Evolutionary conservation across 2,888 invertebrate genomes (phyloP).

Genomic region (Drosophila eohydei): DNA sequence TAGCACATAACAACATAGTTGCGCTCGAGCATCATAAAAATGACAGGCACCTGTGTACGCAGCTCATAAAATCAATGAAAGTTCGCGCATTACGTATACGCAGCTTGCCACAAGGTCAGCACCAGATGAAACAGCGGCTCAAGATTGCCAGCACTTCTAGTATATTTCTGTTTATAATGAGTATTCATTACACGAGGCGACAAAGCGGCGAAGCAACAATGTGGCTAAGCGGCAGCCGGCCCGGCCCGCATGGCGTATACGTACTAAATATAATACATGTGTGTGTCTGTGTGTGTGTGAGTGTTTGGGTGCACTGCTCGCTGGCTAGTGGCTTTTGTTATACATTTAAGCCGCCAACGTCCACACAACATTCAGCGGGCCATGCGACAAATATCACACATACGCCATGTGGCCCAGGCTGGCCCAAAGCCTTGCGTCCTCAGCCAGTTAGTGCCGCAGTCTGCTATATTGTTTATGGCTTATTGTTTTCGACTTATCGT

Average conservation of each 20-base stretch:
- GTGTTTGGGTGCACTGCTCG: conserved; percentile 4
- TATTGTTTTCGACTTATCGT: conserved; percentile 27
- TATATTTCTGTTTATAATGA: conserved; percentile 63
- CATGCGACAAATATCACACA: conserved; percentile 59
- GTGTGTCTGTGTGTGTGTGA: background rate
- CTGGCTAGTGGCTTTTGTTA: conserved; percentile 46
- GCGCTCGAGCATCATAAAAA: conserved; percentile 24
- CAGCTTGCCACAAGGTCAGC: conserved; percentile 42
- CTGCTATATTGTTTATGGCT: conserved; percentile 1
- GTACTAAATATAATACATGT: background rate
- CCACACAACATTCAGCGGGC: conserved; percentile 36
- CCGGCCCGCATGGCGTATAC: conserved; percentile 26
- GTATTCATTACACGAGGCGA: conserved; percentile 58
- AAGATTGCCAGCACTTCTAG: conserved; percentile 6
- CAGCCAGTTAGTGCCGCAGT: conserved; percentile 4
- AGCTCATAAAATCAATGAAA: conserved; percentile 51
- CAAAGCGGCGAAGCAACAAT: conserved; percentile 39
- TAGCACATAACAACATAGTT: conserved; percentile 36
- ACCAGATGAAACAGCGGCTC: conserved; percentile 26
- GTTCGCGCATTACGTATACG: conserved; percentile 51
- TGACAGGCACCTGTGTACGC: conserved; percentile 38
- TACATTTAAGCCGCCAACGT: conserved; percentile 40
- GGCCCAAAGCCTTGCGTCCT: background rate
- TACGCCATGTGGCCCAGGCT: conserved; percentile 57
- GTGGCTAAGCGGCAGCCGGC: conserved; percentile 21